These are phyloP conservation scores for Macrotrachela quadricornifera DNA, from an alignment of 1,140 invertebrate genomes.

Conservation along the genomic window DNA sequence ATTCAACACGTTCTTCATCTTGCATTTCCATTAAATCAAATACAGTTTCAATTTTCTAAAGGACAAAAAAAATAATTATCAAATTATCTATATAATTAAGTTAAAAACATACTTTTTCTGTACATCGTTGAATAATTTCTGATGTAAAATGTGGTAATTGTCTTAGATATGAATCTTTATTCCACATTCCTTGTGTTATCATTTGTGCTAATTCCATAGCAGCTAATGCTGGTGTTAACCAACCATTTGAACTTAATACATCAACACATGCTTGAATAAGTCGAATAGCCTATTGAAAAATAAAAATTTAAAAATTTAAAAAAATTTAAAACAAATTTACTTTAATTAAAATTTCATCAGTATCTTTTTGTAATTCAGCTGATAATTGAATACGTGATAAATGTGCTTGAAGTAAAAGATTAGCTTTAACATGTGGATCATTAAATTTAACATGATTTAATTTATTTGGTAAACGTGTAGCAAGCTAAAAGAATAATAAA, in stretches of 20 bases:
- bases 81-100: too few relatives aligned
- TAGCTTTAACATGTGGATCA: slow-evolving; percentile 90
- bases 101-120: too few relatives aligned
- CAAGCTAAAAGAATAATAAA: too few relatives aligned
- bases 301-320: too few relatives aligned
- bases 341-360: slow-evolving; percentile 67
- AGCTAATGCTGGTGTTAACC: slow-evolving; percentile 84
- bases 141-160: slow-evolving; percentile 81
- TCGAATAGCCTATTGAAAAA: slow-evolving; percentile 24
- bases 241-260: slow-evolving; percentile 88
- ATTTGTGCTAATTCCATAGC: slow-evolving; percentile 99
- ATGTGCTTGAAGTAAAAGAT: slow-evolving; percentile 82
- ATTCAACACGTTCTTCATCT: slow-evolving; percentile 63
- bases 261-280: slow-evolving; percentile 96
- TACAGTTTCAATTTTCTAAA: slow-evolving; percentile 76
- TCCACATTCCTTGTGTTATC: slow-evolving; percentile 99
- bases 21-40: slow-evolving; percentile 98
- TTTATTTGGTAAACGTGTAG: slow-evolving; percentile 55
- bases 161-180: slow-evolving; percentile 85
- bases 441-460: slow-evolving; percentile 46
- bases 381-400: slow-evolving; percentile 48
- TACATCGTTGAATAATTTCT: slow-evolving; percentile 71
- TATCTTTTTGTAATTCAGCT: slow-evolving; percentile 87
- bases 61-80: too few relatives aligned
- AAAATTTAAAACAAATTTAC: too few relatives aligned